phyloP scores from a whole-genome alignment of 1,140 invertebrate genomes.

The Drosophila pseudoobscura region DNA sequence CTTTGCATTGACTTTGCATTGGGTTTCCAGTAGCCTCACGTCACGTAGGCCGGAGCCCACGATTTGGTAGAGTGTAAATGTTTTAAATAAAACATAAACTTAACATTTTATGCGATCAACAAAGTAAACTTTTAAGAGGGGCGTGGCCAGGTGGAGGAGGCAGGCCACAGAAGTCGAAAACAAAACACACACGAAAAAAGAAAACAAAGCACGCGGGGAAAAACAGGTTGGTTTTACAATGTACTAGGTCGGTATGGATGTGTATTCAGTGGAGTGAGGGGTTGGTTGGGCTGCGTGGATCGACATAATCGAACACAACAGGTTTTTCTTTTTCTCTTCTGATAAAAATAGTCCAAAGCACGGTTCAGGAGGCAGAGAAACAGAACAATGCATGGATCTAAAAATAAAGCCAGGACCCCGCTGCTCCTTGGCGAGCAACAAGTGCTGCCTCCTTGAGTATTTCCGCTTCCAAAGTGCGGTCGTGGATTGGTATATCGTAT shows the following conservation, averaged over 20 bases:
- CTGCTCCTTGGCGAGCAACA: constrained; percentile 20
- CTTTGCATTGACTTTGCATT: constrained; percentile 3
- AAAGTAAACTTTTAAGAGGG: constrained; percentile 34
- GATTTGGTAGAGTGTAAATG: constrained; percentile 46
- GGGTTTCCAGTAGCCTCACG: constrained; percentile 16
- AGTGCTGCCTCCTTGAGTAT: constrained; percentile 10
- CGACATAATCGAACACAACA: constrained; percentile 30
- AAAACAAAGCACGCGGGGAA: constrained; percentile 33
- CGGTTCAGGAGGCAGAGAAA: constrained; percentile 12
- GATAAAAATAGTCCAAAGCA: constrained; percentile 35
- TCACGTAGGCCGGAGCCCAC: constrained; percentile 62
- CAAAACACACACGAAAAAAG: constrained; percentile 24
- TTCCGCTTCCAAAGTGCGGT: not conserved
- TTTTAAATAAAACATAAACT: constrained; percentile 45
- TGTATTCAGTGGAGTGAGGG: not conserved
- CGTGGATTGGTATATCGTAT: constrained; percentile 4
- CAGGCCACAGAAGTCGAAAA: not conserved
- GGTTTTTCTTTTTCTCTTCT: constrained; percentile 39
- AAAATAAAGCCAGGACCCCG: constrained; percentile 25
- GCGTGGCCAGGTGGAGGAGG: constrained; percentile 14
- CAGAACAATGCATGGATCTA: constrained; percentile 34
- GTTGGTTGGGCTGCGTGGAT: not conserved
- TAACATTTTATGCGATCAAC: constrained; percentile 38
- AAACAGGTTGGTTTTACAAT: constrained; percentile 55
- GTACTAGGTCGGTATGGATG: not conserved